A percentile compares a stretch with the other conserved stretches of the same genome.
Evolutionary conservation across 2,797 vertebrate species (phyloP).

Genomic region (Crenuchus spilurus): DNA sequence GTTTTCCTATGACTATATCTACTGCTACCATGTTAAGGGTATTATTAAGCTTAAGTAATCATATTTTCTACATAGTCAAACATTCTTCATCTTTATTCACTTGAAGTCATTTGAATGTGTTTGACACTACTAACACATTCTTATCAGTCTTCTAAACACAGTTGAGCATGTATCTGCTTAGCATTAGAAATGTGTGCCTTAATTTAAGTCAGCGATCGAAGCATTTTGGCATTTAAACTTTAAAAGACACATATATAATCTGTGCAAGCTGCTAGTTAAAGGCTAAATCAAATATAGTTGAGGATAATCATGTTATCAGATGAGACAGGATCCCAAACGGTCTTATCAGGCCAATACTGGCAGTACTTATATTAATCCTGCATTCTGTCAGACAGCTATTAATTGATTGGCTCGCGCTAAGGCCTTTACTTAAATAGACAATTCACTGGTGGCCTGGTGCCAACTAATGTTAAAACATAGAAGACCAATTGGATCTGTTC

Average conservation of each 20-base stretch:
- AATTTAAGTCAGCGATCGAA: constrained; percentile 65
- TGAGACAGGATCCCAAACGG: constrained; percentile 77
- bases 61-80: constrained; percentile 55
- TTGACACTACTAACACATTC: constrained; percentile 53
- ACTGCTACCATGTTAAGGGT: not conserved
- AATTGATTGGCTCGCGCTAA: constrained; percentile 77
- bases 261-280: constrained; percentile 73
- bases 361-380: constrained; percentile 78
- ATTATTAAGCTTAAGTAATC: constrained; percentile 59
- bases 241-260: constrained; percentile 70
- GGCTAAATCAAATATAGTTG: constrained; percentile 73
- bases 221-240: constrained; percentile 75
- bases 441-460: constrained; percentile 73
- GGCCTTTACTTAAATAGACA: constrained; percentile 76
- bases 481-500: constrained; percentile 64
- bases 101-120: constrained; percentile 54
- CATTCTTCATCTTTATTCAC: constrained; percentile 36
- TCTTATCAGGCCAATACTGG: constrained; percentile 78
- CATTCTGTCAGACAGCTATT: constrained; percentile 75
- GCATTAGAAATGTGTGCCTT: constrained; percentile 52
- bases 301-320: constrained; percentile 85
- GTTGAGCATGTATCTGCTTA: constrained; percentile 55
- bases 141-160: constrained; percentile 48
- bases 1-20: too few species aligned
- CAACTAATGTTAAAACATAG: constrained; percentile 71